Conservation (phyloP, 2,113 vertebrate species). For the Sisor rabdophorus region DNA sequence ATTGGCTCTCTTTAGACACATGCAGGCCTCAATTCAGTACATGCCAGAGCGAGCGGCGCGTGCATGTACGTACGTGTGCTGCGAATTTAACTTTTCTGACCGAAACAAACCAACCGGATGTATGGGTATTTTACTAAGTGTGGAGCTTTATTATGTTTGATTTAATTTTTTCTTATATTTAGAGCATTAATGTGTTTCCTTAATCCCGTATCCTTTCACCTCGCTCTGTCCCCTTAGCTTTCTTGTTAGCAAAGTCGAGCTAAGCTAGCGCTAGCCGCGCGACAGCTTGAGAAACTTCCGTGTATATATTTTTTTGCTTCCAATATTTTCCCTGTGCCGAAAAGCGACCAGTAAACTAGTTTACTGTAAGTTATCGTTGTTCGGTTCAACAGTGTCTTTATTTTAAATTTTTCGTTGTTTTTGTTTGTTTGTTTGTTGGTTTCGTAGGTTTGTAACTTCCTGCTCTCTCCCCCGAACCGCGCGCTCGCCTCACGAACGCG, state of each 20-base stretch:
- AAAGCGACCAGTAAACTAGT: not conserved
- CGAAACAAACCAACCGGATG: not conserved
- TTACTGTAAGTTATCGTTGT: slow-evolving; percentile 2
- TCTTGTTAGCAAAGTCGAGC: slow-evolving; percentile 19
- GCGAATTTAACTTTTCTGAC: slow-evolving; percentile 9
- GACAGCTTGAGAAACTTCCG: slow-evolving; percentile 9
- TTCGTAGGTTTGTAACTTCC: slow-evolving; percentile 24
- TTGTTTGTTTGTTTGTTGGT: slow-evolving; percentile 27
- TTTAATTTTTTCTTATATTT: not conserved
- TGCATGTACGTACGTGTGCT: not conserved
- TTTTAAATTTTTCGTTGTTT: slow-evolving; percentile 13
- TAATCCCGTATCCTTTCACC: not conserved
- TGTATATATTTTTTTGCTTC: not conserved
- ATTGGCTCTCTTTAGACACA: not conserved
- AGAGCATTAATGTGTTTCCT: not conserved
- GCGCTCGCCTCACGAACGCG: not conserved
- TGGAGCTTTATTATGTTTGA: not conserved
- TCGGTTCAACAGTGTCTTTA: not conserved
- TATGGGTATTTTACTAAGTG: not conserved
- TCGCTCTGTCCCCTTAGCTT: not conserved
- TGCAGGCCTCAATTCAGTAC: slow-evolving; percentile 25
- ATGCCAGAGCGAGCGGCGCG: not conserved
- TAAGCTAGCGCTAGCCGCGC: not conserved
- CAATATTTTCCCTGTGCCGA: not conserved
- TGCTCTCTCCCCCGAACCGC: slow-evolving; percentile 30